Conservation (phyloP, 2,113 vertebrate genomes). For the Salvelinus fontinalis region DNA sequence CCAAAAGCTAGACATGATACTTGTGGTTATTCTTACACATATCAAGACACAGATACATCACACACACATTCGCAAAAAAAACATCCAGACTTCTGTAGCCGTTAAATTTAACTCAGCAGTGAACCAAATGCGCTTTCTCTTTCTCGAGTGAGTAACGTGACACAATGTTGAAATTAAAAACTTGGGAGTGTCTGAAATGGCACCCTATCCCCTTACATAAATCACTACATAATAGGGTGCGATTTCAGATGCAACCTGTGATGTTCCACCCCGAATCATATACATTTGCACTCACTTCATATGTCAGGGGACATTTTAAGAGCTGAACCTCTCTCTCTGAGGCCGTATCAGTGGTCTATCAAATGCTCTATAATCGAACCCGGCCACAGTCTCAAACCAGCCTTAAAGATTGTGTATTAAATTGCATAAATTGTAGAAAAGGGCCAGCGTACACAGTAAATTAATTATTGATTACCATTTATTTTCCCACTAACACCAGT, state of each 20-base stretch:
- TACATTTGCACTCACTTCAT: neutral
- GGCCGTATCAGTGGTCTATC: slow-evolving; percentile 24
- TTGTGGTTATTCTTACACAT: slow-evolving; percentile 46
- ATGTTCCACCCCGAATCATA: neutral
- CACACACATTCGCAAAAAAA: too few relatives aligned
- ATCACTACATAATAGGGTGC: too few relatives aligned
- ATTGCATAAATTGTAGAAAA: slow-evolving; percentile 40
- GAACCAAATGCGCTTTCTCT: neutral
- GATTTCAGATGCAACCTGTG: too few relatives aligned
- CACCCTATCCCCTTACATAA: too few relatives aligned
- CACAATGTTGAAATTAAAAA: too few relatives aligned
- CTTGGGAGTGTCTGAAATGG: too few relatives aligned
- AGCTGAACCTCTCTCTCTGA: neutral
- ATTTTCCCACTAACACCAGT: slow-evolving; percentile 47
- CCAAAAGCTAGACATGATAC: slow-evolving; percentile 58
- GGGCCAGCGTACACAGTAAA: slow-evolving; percentile 41
- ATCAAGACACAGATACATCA: slow-evolving; percentile 16
- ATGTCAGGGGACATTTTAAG: neutral
- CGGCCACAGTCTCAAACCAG: slow-evolving; percentile 37
- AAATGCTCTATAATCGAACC: slow-evolving; percentile 40
- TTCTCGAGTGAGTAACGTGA: too few relatives aligned
- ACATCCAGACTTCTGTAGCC: too few relatives aligned
- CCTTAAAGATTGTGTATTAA: slow-evolving; percentile 41
- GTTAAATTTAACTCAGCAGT: neutral
- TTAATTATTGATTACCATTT: slow-evolving; percentile 50